Percentiles rank a stretch among this genome's conserved stretches.
Evolutionary conservation across 2,888 invertebrate species (phyloP).

Genomic region (Elmis aenea): DNA sequence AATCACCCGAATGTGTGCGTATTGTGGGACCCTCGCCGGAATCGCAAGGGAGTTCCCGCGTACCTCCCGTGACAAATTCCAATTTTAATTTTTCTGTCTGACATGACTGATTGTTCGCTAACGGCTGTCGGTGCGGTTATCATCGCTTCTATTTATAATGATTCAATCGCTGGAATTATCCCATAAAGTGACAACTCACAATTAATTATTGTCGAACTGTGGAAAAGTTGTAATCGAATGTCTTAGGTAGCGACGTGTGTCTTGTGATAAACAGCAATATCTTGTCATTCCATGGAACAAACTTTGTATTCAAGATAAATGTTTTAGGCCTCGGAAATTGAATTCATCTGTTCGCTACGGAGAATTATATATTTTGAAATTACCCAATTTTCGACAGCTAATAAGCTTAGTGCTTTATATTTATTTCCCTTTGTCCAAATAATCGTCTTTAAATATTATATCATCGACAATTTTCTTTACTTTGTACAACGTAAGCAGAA

Average conservation of each 20-base stretch:
- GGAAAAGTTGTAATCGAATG: conserved; percentile 36
- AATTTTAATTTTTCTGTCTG: conserved; percentile 16
- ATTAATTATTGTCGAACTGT: conserved; percentile 35
- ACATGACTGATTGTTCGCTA: conserved; percentile 25
- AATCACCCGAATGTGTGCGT: conserved; percentile 18
- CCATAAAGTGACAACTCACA: conserved; percentile 30
- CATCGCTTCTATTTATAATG: conserved; percentile 24
- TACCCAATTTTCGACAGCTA: too few species aligned
- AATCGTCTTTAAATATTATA: too few species aligned
- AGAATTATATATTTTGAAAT: too few species aligned
- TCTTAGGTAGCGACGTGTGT: conserved; percentile 29
- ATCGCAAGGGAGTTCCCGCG: conserved; percentile 17
- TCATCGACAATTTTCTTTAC: too few species aligned
- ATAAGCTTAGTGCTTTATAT: too few species aligned
- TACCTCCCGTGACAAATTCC: conserved; percentile 15
- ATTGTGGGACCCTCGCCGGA: conserved; percentile 19
- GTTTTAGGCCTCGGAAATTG: neutral
- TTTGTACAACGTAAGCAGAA: too few species aligned
- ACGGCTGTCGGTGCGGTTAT: conserved; percentile 12
- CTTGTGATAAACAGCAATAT: conserved; percentile 32
- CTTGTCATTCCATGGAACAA: conserved; percentile 26
- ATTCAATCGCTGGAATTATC: conserved; percentile 23
- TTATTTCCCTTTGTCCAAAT: too few species aligned
- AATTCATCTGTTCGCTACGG: too few species aligned
- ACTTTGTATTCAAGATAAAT: conserved; percentile 32